Conservation (phyloP, 2,113 vertebrate genomes). For the Argyrosomus japonicus region DNA sequence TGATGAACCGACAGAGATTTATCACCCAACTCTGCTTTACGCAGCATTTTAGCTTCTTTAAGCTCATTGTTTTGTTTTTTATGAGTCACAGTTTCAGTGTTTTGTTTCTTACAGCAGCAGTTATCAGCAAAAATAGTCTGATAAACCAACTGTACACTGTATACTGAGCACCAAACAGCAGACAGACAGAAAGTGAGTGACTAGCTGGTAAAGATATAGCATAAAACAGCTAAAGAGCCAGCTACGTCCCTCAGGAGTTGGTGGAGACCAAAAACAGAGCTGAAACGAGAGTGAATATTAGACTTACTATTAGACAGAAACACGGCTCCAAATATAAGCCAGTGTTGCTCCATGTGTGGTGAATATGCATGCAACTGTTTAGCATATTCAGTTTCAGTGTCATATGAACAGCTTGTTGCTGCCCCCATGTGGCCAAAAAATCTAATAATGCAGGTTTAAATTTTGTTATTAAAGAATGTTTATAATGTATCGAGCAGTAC, state of each 20-base stretch:
- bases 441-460: background rate
- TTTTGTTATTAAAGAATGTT: background rate
- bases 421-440: background rate
- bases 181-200: background rate
- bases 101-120: background rate
- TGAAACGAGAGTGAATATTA: background rate
- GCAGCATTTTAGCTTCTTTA: background rate
- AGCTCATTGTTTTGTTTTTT: background rate
- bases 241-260: background rate
- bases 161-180: background rate
- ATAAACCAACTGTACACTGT: background rate
- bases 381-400: background rate
- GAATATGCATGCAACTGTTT: background rate
- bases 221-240: background rate
- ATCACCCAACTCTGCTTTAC: background rate
- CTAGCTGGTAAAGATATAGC: background rate
- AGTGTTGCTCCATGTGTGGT: background rate
- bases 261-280: constrained; percentile 1
- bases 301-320: background rate
- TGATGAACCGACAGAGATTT: background rate
- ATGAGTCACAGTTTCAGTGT: background rate
- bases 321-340: background rate
- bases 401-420: background rate
- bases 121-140: background rate
- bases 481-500: too few relatives aligned